Percentiles rank a stretch among this genome's conserved stretches.
phyloP scores from a whole-genome alignment of 2,888 invertebrate species.

The Belgica antarctica region DNA sequence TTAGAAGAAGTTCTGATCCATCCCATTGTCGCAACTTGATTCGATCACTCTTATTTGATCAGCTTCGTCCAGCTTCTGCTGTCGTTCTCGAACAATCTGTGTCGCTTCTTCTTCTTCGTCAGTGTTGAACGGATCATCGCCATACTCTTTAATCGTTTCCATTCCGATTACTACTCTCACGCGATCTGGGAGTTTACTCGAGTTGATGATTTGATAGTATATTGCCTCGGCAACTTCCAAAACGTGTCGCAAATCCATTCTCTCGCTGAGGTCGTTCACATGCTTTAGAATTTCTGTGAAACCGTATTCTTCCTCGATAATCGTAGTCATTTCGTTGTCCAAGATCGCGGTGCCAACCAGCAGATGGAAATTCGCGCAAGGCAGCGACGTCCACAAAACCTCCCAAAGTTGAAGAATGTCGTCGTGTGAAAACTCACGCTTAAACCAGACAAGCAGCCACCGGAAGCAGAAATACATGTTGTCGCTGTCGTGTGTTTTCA shows the following conservation, averaged over 20 bases:
- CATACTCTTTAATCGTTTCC: slow-evolving; percentile 53
- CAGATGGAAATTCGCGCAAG: slow-evolving; percentile 93
- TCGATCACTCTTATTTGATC: slow-evolving; percentile 11
- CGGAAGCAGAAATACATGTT: slow-evolving; percentile 89
- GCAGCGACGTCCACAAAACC: slow-evolving; percentile 91
- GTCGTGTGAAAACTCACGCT: slow-evolving; percentile 83
- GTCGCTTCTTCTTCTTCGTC: slow-evolving; percentile 46
- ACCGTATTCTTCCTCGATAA: slow-evolving; percentile 90
- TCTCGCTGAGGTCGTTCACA: slow-evolving; percentile 89
- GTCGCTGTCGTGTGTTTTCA: slow-evolving; percentile 75
- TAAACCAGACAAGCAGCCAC: slow-evolving; percentile 94
- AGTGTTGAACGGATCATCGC: slow-evolving; percentile 53
- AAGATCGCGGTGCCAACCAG: slow-evolving; percentile 91
- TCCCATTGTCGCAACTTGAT: not conserved
- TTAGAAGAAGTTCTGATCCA: slow-evolving; percentile 29
- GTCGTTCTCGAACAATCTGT: not conserved
- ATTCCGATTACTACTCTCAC: slow-evolving; percentile 72
- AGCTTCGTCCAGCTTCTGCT: not conserved
- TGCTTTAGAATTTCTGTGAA: slow-evolving; percentile 97
- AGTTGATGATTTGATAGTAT: slow-evolving; percentile 77
- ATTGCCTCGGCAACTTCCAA: slow-evolving; percentile 89
- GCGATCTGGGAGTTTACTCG: slow-evolving; percentile 68
- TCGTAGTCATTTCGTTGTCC: slow-evolving; percentile 78
- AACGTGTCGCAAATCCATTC: slow-evolving; percentile 77
- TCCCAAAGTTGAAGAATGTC: slow-evolving; percentile 94